Evolutionary conservation across 23 tunicate species (phyloP), one percentile per base, ranked within the genome.

Genomic region (Clavelina lepadiformis): DNA sequence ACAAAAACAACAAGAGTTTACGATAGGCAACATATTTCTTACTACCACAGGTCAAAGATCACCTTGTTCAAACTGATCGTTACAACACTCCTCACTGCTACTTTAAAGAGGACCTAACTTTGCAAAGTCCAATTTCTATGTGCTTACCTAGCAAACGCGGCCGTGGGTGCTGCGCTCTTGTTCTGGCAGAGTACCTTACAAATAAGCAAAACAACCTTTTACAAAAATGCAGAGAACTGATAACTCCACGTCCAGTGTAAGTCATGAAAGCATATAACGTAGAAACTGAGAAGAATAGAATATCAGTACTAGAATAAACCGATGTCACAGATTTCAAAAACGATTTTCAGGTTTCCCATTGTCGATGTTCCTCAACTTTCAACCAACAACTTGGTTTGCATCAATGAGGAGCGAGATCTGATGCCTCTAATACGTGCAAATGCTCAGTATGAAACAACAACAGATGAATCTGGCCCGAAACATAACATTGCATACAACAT

Each of bases 141-240:
- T 82, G 65, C 27, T 46, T 86, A 25, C 95, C 95, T 2, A 78
- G 80, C 56, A 38, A 61, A 22, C 5, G 74, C 58, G 95, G 95
- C 21, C 56, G 84, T 55, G 95, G 95, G 19, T 26, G 75, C 3
- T 86, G 95, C 72, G 95, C 85, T 21, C 74, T 55, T 31, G 65
- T 71, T 26, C 41, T 86, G 54, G 50, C 72, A 22, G 78, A 77
- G 35, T 78, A 76, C 46, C 28, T 86, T 24, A 56, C 72, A 44
- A 71, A 78, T 18, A 77, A 62, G 28, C 95, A 86, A 35, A 86
- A 86, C 54, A 29, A 47, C 7, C 34, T 86, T 35, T 47, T 86
- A 19, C 54, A 36, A 1, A 57, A 66, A 46, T 86, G 95, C 64
- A 49, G 69, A 46, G 75, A 78, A 46, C 58, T 22, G 27, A 46